These are phyloP conservation scores for Anaspis maculata DNA, from an alignment of 2,888 invertebrate genomes.

Conservation along the genomic window DNA sequence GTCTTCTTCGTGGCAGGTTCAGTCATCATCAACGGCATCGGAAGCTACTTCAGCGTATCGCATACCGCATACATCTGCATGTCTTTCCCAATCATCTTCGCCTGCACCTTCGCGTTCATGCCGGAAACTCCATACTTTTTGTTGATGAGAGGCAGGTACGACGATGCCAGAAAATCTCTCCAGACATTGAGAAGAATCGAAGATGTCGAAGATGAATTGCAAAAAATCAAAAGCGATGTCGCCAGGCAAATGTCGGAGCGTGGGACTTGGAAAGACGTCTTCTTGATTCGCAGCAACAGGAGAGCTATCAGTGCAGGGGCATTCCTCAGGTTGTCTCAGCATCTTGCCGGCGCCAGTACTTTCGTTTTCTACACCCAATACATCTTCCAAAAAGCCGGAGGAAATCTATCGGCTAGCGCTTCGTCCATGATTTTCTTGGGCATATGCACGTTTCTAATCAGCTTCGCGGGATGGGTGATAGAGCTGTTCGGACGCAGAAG, in stretches of 20 bases:
- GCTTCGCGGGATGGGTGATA: conserved; percentile 31
- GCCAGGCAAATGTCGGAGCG: conserved; percentile 31
- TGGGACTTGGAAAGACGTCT: conserved; percentile 29
- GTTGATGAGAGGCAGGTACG: conserved; percentile 22
- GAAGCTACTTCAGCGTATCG: conserved; percentile 47
- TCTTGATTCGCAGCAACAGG: conserved; percentile 26
- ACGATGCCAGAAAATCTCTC: conserved; percentile 25
- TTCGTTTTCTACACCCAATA: no score
- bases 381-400: no score
- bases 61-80: conserved; percentile 49
- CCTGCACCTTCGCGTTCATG: conserved; percentile 48
- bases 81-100: conserved; percentile 48
- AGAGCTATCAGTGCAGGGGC: conserved; percentile 27
- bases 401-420: no score
- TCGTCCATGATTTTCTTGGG: no score
- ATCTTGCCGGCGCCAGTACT: conserved; percentile 29
- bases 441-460: no score
- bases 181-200: conserved; percentile 21
- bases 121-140: conserved; percentile 47
- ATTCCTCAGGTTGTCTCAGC: conserved; percentile 30
- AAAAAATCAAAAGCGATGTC: conserved; percentile 24
- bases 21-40: conserved; percentile 43
- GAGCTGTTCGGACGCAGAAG: conserved; percentile 21
- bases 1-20: conserved; percentile 24
- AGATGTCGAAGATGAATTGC: conserved; percentile 25